Base-by-base conservation (phyloP, 2,888 invertebrate genomes). In the Siphlonurus alternatus region DNA sequence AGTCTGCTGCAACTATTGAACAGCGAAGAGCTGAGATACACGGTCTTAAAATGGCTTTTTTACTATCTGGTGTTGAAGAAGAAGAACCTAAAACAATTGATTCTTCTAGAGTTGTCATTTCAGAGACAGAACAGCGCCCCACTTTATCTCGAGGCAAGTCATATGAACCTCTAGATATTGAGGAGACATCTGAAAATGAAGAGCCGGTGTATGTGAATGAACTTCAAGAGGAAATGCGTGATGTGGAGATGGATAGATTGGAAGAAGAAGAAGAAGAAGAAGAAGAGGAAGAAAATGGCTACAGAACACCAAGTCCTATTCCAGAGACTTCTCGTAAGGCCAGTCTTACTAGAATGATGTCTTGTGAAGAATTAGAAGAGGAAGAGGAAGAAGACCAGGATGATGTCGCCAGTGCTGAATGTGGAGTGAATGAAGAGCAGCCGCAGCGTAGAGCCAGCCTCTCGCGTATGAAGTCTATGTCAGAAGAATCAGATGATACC, bases 161-260 rank as follows among this genome's bases (percentile, higher is more conserved):
- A 5, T 38, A 38, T 38, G 38, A 38, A 38, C 15, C 5, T 38
- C 7, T 5, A 38, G 38, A 38, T 38, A 5, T 10, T 10, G 38
- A 15, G 7, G 38, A 38, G 38, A 38, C 7, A 5, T 38, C 38
- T 5, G 38, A 38, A 38, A 38, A 38, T 38, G 38, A 38, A 10
- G 38, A 10, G 5, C 38, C 38, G 15, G 61, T 80, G 63, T 80
- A 80, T 67, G 72, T 80, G 38, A 79, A 80, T 3, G 79, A 80
- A 70, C 71, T 80, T 56, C 79, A 79, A 67, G 79, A 79, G 72
- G 67, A 68, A 64, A 79, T 79, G 69, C 79, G 79, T 72, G 79
- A 79, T 68, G 78, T 79, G 1, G 78, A 78, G 19, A 79, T 78
- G 66, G 78, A 79, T 61, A 78, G 79, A n/a, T n/a, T n/a, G 69